These are phyloP conservation scores for Loriculus beryllinus DNA, from an alignment of 2,797 vertebrate species.

Conservation along the genomic window DNA sequence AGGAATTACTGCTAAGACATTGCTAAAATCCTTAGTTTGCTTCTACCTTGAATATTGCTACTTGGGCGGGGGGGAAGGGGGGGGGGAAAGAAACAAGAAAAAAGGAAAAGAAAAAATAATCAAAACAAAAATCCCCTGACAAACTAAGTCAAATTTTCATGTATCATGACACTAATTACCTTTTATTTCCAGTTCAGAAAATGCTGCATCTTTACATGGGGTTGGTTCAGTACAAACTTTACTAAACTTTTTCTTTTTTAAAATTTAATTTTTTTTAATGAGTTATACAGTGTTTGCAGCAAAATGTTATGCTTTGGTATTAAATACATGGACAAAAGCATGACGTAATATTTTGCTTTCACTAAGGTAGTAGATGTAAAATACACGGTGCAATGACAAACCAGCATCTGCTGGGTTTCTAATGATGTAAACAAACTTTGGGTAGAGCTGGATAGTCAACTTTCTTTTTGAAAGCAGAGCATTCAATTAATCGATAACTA, in stretches of 20 bases:
- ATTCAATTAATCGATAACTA: neutral
- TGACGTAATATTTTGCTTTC: neutral
- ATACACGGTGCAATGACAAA: neutral
- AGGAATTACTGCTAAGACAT: neutral
- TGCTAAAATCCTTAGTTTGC: neutral
- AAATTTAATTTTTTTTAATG: neutral
- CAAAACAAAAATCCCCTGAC: fast-evolving
- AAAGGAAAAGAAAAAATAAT: fast-evolving
- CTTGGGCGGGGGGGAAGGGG: too few relatives aligned
- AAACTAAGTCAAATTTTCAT: neutral
- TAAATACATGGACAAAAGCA: neutral
- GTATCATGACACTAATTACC: neutral
- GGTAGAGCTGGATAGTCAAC: neutral
- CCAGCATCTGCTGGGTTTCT: neutral
- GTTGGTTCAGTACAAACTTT: neutral
- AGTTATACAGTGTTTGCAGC: neutral
- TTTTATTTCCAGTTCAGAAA: neutral
- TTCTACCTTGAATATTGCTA: neutral
- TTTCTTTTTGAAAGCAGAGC: neutral
- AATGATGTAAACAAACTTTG: neutral
- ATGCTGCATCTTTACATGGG: neutral
- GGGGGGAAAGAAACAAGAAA: too few relatives aligned
- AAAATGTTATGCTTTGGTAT: neutral
- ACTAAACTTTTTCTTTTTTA: neutral
- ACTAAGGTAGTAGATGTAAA: neutral